Conservation (phyloP, 1,140 invertebrate species). For the Campoletis sonorensis region DNA sequence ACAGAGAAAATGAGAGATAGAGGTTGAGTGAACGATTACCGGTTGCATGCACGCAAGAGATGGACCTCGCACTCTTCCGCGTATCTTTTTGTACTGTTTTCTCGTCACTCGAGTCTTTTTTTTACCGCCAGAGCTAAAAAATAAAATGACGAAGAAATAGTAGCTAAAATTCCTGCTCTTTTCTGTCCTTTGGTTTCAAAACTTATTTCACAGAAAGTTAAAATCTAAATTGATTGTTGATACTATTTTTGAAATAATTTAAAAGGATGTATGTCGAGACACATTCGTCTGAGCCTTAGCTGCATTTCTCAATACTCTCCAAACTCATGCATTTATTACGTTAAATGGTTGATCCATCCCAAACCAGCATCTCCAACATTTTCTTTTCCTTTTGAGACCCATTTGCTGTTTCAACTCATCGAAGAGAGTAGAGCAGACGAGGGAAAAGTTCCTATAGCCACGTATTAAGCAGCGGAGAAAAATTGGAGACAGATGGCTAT, state of each 20-base stretch:
- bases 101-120: neutral
- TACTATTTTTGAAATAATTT: neutral
- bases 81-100: neutral
- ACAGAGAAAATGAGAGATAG: neutral
- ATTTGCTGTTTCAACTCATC: constrained; percentile 2
- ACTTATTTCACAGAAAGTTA: too few species aligned
- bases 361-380: neutral
- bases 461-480: constrained; percentile 14
- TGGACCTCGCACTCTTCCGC: neutral
- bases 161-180: too few species aligned
- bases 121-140: neutral
- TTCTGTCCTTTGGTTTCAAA: too few species aligned
- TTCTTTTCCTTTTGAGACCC: neutral
- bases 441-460: neutral
- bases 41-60: neutral
- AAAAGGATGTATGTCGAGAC: neutral
- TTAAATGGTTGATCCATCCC: neutral
- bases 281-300: neutral
- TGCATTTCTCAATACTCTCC: neutral
- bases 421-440: neutral
- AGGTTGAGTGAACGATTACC: neutral
- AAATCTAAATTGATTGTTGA: neutral
- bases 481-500: constrained; percentile 32
- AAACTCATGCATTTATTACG: constrained; percentile 37
- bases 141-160: too few species aligned